Conservation (phyloP, 92 coral and sea anemone genomes). For the Virgularia gustaviana region DNA sequence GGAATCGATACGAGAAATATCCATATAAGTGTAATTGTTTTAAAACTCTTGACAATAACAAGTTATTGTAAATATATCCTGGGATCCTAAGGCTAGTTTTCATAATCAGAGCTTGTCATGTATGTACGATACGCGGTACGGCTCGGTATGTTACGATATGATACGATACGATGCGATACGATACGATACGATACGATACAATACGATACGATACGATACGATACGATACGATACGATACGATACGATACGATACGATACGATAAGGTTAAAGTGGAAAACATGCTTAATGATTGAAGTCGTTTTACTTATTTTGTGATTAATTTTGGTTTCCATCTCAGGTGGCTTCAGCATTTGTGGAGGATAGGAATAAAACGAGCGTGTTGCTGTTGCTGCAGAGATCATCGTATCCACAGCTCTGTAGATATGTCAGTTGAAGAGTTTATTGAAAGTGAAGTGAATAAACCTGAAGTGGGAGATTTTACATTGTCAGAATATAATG, state of each 20-base stretch:
- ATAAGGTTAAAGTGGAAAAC: background rate
- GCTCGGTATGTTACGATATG: too few species aligned
- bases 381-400: constrained; percentile 53
- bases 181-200: background rate
- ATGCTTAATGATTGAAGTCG: background rate
- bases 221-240: background rate
- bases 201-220: background rate
- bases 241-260: too few species aligned
- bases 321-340: constrained; percentile 28
- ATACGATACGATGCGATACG: background rate
- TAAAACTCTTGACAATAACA: too few species aligned
- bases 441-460: constrained; percentile 67
- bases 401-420: constrained; percentile 59
- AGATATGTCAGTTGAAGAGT: constrained; percentile 65
- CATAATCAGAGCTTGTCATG: too few species aligned
- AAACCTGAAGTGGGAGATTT: constrained; percentile 82
- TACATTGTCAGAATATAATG: constrained; percentile 88
- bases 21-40: too few species aligned
- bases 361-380: constrained; percentile 41
- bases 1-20: too few species aligned
- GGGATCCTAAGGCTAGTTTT: too few species aligned
- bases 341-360: constrained; percentile 68
- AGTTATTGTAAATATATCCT: too few species aligned
- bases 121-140: too few species aligned
- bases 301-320: background rate